Evolutionary conservation across 2,113 vertebrate genomes (phyloP), one percentile per base, ranked within the genome.

Genomic region (Gnathonemus longibarbis): DNA sequence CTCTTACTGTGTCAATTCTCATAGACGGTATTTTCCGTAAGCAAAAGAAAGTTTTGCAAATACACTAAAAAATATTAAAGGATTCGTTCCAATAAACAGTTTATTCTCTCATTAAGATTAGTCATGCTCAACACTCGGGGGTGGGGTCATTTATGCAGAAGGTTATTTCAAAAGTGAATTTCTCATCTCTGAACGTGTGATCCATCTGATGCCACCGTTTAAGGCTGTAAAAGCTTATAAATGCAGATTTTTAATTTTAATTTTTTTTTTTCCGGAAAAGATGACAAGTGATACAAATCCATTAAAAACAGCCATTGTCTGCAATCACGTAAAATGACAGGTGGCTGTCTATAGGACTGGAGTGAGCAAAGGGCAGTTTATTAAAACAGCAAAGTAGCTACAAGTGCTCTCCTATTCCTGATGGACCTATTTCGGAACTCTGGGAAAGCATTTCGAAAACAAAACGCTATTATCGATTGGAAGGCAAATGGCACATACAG

Each of bases 1-100:
- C n/a, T 31, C 50, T 90, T 88, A 87, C 93, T 93, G 89, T 92
- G 91, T 89, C 88, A 89, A 92, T 92, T 84, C 31, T 87, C 90
- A 90, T 91, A 91, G 93, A 94, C 94, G 93, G 95, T 93, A 89
- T 93, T 94, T 94, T 58, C 35, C 92, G 92, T 93, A 91, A 92
- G 53, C 94, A 94, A 94, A 93, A 95, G 93, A 94, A 93, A 95
- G 94, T 95, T 94, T 95, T 95, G 94, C 91, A 95, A 95, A 95
- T 94, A 90, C 35, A 80, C 74, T 80, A 42, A 80, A 77, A 42
- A 80, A 80, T 42, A 80, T 80, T 39, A 94, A 94, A 91, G 91
- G 91, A 90, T 88, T 92, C 91, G 90, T 92, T 90, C 89, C 92
- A 93, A 95, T 94, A 93, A 93, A 92, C 91, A 91, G 92, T 92